Percentiles rank a stretch among this genome's conserved stretches.
Conservation (phyloP, 1,140 invertebrate species). For the Pararge aegeria region DNA sequence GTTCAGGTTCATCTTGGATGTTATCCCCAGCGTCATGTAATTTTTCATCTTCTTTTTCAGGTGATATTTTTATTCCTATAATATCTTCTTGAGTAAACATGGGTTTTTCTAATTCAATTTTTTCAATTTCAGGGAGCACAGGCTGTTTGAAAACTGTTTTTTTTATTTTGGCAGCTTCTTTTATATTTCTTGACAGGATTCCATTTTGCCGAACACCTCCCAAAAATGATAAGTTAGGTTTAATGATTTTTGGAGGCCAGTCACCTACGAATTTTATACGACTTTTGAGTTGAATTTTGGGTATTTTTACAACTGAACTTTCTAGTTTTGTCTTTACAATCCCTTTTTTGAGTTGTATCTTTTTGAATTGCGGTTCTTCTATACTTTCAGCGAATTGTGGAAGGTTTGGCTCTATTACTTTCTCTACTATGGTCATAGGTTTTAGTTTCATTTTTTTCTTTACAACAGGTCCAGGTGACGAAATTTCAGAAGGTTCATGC, state of each 20-base stretch:
- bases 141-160: slow-evolving; percentile 73
- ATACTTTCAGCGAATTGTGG: slow-evolving; percentile 60
- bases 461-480: background rate
- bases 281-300: slow-evolving; percentile 85
- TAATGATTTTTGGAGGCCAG: slow-evolving; percentile 81
- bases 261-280: slow-evolving; percentile 80
- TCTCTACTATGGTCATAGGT: slow-evolving; percentile 66
- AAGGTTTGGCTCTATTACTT: slow-evolving; percentile 56
- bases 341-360: slow-evolving; percentile 84
- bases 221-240: slow-evolving; percentile 76
- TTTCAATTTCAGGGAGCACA: slow-evolving; percentile 69
- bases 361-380: slow-evolving; percentile 80
- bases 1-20: slow-evolving; percentile 67
- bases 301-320: slow-evolving; percentile 74
- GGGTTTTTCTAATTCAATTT: slow-evolving; percentile 71
- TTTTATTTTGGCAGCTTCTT: slow-evolving; percentile 83
- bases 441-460: slow-evolving; percentile 47
- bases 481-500: background rate
- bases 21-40: slow-evolving; percentile 2
- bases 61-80: slow-evolving; percentile 28
- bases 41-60: slow-evolving; percentile 28
- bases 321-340: slow-evolving; percentile 76
- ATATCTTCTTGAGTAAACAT: slow-evolving; percentile 71
- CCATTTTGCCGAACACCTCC: slow-evolving; percentile 82
- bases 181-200: slow-evolving; percentile 84